Percentiles rank a stretch among this genome's conserved stretches.
phyloP scores from a whole-genome alignment of 2,113 vertebrate genomes.

The Corynorhinus townsendii region DNA sequence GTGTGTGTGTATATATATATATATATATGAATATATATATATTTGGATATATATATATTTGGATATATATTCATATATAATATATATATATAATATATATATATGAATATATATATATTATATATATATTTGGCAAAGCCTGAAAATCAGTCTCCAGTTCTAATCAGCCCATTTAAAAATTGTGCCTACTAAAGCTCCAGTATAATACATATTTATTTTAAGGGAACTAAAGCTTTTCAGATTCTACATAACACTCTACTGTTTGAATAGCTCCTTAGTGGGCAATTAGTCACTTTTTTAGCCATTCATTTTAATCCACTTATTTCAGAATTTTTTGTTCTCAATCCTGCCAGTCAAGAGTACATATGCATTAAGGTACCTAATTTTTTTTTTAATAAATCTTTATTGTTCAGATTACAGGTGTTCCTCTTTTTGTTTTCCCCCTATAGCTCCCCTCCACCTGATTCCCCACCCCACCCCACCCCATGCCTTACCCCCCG shows the following conservation, averaged over 20 bases:
- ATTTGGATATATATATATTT: neutral
- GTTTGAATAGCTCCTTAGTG: conserved; percentile 3
- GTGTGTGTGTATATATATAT: too few relatives aligned
- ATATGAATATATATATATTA: neutral
- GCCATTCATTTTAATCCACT: conserved; percentile 31
- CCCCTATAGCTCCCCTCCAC: too few relatives aligned
- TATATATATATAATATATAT: neutral
- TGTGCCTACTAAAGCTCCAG: neutral
- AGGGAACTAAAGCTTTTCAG: conserved; percentile 24
- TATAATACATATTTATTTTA: conserved; percentile 44
- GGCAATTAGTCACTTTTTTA: conserved; percentile 20
- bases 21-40: neutral
- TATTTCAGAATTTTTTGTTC: conserved; percentile 43
- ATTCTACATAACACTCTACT: neutral
- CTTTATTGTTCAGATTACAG: too few relatives aligned
- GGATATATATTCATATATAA: neutral
- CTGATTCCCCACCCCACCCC: too few relatives aligned
- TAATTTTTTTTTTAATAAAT: too few relatives aligned
- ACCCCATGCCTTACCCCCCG: too few relatives aligned
- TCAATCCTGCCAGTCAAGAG: conserved; percentile 21
- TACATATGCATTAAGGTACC: neutral
- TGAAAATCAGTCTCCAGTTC: conserved; percentile 21
- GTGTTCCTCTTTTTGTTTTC: too few relatives aligned
- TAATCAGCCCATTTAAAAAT: conserved; percentile 42
- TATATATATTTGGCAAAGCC: neutral